Evolutionary conservation across 2,797 vertebrate species (phyloP).

Genomic region (Halcyon badia): DNA sequence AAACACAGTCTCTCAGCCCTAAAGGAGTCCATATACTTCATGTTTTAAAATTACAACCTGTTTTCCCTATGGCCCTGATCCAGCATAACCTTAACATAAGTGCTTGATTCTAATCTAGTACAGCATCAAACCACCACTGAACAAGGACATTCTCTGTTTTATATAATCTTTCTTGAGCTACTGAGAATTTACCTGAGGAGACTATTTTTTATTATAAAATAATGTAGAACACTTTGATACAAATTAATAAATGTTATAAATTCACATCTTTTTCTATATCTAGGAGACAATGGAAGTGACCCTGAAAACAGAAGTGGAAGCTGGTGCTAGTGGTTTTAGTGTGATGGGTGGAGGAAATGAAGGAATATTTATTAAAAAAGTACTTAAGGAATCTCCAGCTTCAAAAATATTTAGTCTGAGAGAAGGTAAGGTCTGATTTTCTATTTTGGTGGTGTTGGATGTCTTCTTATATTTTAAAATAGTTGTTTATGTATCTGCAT

Average conservation of each 20-base stretch:
- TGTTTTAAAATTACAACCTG: not conserved
- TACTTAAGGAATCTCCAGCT: conserved; percentile 91
- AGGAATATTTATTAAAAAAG: conserved; percentile 92
- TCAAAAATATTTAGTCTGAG: conserved; percentile 89
- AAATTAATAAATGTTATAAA: not conserved
- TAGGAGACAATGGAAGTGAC: conserved; percentile 88
- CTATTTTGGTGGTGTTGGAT: not conserved
- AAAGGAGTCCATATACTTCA: not conserved
- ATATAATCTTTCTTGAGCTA: not conserved
- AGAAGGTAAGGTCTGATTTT: conserved; percentile 86
- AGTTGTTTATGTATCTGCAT: not conserved
- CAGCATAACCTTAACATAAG: not conserved
- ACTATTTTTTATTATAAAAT: not conserved
- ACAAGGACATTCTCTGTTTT: not conserved
- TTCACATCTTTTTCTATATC: not conserved
- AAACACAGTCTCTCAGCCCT: not conserved
- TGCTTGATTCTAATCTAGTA: not conserved
- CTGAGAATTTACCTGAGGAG: not conserved
- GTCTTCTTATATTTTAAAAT: not conserved
- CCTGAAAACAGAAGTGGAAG: conserved; percentile 88
- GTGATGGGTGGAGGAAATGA: conserved; percentile 90
- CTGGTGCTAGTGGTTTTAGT: conserved; percentile 89
- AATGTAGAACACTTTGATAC: not conserved
- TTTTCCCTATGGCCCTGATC: not conserved
- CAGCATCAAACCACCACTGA: not conserved